A percentile compares a stretch with the other conserved stretches of the same genome.
Conservation (phyloP, 2,888 invertebrate genomes). For the Ichneumoninae sp. region DNA sequence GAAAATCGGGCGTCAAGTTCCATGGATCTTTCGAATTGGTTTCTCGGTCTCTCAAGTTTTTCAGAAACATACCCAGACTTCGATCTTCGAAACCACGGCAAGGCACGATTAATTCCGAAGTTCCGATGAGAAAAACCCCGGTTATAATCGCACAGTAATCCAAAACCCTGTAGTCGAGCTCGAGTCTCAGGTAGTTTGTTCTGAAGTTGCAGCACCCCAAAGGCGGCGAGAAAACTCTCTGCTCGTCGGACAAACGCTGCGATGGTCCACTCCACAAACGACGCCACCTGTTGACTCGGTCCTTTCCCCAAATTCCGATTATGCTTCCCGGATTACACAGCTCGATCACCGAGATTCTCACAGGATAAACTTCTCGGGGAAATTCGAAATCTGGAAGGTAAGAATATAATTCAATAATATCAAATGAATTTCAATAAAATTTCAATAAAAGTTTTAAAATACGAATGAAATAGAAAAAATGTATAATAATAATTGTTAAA, state of each 20-base stretch:
- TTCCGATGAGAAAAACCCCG: conserved; percentile 93
- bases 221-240: conserved; percentile 92
- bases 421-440: neutral
- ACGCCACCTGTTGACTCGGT: conserved; percentile 87
- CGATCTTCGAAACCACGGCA: conserved; percentile 74
- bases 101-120: conserved; percentile 83
- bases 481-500: too few species aligned
- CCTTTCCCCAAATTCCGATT: conserved; percentile 91
- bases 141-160: conserved; percentile 96
- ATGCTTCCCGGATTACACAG: conserved; percentile 94
- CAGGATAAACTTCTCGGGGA: conserved; percentile 88
- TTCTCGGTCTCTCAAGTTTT: conserved; percentile 73
- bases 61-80: conserved; percentile 78
- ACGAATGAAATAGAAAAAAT: too few species aligned
- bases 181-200: conserved; percentile 89
- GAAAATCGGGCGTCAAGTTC: conserved; percentile 81
- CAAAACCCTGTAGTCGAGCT: conserved; percentile 92
- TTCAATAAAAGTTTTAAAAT: too few species aligned
- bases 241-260: conserved; percentile 86
- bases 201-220: conserved; percentile 79
- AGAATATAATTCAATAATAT: neutral
- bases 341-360: conserved; percentile 91
- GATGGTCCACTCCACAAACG: conserved; percentile 92
- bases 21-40: conserved; percentile 75
- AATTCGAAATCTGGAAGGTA: conserved; percentile 87